Base-by-base conservation (phyloP, 2,797 vertebrate genomes). In the Tapera naevia region DNA sequence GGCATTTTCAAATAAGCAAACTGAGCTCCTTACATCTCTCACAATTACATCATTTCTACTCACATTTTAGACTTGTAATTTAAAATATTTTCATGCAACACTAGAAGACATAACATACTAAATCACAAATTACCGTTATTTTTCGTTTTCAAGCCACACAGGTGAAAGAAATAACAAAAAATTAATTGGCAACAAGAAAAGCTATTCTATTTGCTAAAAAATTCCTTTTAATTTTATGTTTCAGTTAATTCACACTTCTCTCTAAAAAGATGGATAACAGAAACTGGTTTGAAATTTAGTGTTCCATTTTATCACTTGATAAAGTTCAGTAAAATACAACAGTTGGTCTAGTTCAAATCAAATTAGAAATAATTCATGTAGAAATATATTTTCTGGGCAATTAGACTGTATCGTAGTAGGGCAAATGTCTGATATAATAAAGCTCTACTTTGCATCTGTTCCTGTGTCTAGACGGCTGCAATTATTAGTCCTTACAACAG, bases 341-440 rank as follows among this genome's bases (percentile, higher is more conserved):
- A 99, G 99, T 99, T 99, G 99, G 98, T 98, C 98, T 98, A 98
- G 98, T 99, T 99, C 98, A 98, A 99, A 98, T 99, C 98, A 99
- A 99, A 99, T 99, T 98, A 99, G 98, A 98, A 99, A 97, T 99
- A 98, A 98, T 98, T 98, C 97, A 97, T 94, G 95, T 98, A 99
- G 99, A 99, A 99, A 98, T 98, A 98, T 98, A 99, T 99, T 99
- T 99, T 99, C 99, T 99, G 98, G 98, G 98, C 99, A 99, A 99
- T 99, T 99, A 99, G 99, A 99, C 98, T 98, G 98, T 97, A 98
- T 98, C 98, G 91, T 98, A 97, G 97, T 97, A 98, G 98, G 98
- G 97, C 98, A 98, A 98, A 98, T 98, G 98, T 98, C 99, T 99
- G 98, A 97, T 97, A 97, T 97, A 97, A 98, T 98, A 97, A 98